Base-by-base conservation (phyloP, 2,113 vertebrate species). In the Galemys pyrenaicus region DNA sequence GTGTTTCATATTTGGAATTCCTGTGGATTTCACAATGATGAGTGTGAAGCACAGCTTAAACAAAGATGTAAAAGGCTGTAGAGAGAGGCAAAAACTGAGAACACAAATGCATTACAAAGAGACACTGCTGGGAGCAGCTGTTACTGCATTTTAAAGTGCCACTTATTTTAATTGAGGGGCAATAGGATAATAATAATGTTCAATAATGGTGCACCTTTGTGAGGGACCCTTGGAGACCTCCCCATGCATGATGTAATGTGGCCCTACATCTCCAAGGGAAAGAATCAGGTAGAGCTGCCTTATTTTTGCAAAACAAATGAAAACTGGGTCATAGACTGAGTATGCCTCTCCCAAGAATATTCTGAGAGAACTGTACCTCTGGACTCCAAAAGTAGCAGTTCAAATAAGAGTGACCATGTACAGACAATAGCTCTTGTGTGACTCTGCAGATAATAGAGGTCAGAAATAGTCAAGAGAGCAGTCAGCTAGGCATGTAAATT, bases 161-260 rank as follows among this genome's bases (percentile, higher is more conserved):
- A 96, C 90, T 97, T 95, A 96, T 82, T 97, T 95, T 95, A 97
- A 97, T 94, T 96, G 90, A 92, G 90, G 78, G 84, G 87, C 64
- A 86, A 92, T 75, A 91, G 87, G 91, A 96, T 91, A 95, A 95
- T 93, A 92, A 91, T 37, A 88, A 51, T 75, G 20, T 71, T 46
- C 24, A 71, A 64, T 91, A 88, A 83, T 73, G 65, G 46, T 75
- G 28, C 37, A 62, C n/a, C 86, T 94, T 94, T 79, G 77, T 93
- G 64, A 87, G 67, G 86, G 87, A 90, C 37, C 74, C 85, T 90
- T 30, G 56, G 93, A 86, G 84, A 54, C 80, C 82, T 95, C 82
- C 77, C 56, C 32, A 81, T 13, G 77, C 28, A 62, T 62, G 80
- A 94, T 49, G 78, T 30, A 85, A 93, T 79, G 35, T 86, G 71